Evolutionary conservation across 1,140 invertebrate genomes (phyloP).

Genomic region (Drosophila setifemur): DNA sequence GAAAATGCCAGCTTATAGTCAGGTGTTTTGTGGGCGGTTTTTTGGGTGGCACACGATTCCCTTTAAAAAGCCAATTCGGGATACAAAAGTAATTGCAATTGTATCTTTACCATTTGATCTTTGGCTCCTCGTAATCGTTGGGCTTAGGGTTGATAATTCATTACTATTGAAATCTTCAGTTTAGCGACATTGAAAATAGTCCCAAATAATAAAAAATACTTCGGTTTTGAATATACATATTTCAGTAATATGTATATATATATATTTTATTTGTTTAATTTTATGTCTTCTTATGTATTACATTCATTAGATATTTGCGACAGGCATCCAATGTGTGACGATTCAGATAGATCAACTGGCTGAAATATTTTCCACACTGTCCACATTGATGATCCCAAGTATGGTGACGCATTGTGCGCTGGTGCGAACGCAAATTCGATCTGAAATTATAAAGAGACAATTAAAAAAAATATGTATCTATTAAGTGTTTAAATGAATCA

Average conservation of each 20-base stretch:
- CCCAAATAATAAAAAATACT: background rate
- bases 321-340: slow-evolving; percentile 89
- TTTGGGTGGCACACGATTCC: too few relatives aligned
- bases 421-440: slow-evolving; percentile 88
- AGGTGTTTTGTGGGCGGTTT: too few relatives aligned
- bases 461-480: too few relatives aligned
- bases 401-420: slow-evolving; percentile 87
- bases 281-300: slow-evolving; percentile 26
- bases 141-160: too few relatives aligned
- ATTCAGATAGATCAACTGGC: slow-evolving; percentile 88
- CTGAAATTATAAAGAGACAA: slow-evolving; percentile 82
- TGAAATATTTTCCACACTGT: slow-evolving; percentile 88
- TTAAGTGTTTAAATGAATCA: too few relatives aligned
- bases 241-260: background rate
- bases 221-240: too few relatives aligned
- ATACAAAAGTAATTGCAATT: too few relatives aligned
- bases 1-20: too few relatives aligned
- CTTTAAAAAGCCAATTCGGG: too few relatives aligned
- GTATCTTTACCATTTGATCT: slow-evolving; percentile 13
- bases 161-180: too few relatives aligned
- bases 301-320: slow-evolving; percentile 83
- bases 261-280: background rate
- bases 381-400: slow-evolving; percentile 87
- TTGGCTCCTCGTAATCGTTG: too few relatives aligned
- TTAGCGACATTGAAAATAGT: too few relatives aligned